Conservation (phyloP, 23 tunicate species). For the Trididemnum nubilum region DNA sequence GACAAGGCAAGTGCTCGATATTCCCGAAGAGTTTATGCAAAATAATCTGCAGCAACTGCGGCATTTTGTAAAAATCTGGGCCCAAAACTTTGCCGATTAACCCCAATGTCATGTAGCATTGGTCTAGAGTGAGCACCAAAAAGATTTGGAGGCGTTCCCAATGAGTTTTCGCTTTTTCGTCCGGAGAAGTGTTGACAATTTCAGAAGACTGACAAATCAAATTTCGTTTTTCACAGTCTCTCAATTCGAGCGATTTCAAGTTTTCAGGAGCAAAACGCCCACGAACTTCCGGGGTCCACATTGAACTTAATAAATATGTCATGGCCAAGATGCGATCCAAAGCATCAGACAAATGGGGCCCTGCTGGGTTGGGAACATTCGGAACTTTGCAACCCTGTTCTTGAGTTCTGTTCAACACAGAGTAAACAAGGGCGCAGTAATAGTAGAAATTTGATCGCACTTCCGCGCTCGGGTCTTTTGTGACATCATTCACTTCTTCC, state of each 20-base stretch:
- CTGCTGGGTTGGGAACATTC: conserved; percentile 44
- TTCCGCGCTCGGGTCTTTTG: background rate
- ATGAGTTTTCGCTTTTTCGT: conserved; percentile 32
- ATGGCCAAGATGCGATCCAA: conserved; percentile 50
- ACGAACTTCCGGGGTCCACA: conserved; percentile 47
- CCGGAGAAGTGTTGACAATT: background rate
- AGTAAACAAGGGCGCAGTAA: conserved; percentile 39
- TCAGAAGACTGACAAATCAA: conserved; percentile 35
- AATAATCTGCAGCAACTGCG: conserved; percentile 32
- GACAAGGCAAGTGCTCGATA: conserved; percentile 38
- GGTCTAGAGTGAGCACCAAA: conserved; percentile 36
- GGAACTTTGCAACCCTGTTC: conserved; percentile 44
- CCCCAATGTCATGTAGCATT: conserved; percentile 68
- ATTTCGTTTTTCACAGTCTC: conserved; percentile 49
- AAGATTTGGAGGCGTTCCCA: conserved; percentile 74
- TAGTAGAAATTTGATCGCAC: conserved; percentile 51
- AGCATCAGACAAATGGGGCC: conserved; percentile 17
- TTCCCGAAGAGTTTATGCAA: conserved; percentile 30
- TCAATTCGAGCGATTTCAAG: conserved; percentile 43
- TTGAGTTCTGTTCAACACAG: conserved; percentile 40
- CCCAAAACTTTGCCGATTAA: conserved; percentile 49
- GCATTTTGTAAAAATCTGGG: conserved; percentile 32
- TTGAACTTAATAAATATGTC: conserved; percentile 31
- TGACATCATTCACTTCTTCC: background rate
- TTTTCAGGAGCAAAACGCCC: conserved; percentile 34